Base-by-base conservation (phyloP, 2,113 vertebrate species). In the Cricetomys ansorgei region DNA sequence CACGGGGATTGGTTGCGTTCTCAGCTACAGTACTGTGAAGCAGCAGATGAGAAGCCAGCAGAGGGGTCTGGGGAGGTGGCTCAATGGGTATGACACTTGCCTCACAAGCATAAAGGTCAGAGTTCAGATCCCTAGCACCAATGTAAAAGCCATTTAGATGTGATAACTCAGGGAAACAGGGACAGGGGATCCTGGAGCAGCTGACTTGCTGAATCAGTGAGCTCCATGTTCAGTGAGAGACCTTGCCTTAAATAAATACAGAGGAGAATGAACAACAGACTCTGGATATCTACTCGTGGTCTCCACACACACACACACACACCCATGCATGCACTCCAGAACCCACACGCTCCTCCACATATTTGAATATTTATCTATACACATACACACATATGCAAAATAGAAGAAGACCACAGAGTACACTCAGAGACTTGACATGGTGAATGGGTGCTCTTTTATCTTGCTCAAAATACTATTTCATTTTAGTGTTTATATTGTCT, bases 401-500 rank as follows among this genome's bases (percentile, higher is more conserved):
- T 21, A 62, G 10, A 70, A 50, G 13, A 69, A 48, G 90, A 83
- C 5, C 0, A 25, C 8, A 40, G 55, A 70, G 4, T 2, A 19
- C 4, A 34, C 1, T 8, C 43, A 2, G 48, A 65, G 16, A 12
- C 37, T 50, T 19, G 6, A 31, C 9, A 19, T 48, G 40, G 6
- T 21, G 27, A 57, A 19, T 72, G 40, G 69, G 10, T 19, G 12
- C 27, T n/a, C 43, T 88, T 64, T 62, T 50, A 67, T 72, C 17
- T 4, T 73, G 93, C n/a, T 57, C 23, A 70, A 75, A 73, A 40
- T 48, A 59, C 37, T 40, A 50, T 93, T 93, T 92, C 31, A 77
- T 65, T 85, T 84, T 64, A 43, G 31, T 87, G 93, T 96, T 96
- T 75, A 75, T 69, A 37, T 59, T 64, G 23, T 94, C 69, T 64